A percentile compares a stretch with the other conserved stretches of the same genome.
These are phyloP conservation scores for Nebria salina DNA, from an alignment of 2,888 invertebrate species.

Conservation along the genomic window DNA sequence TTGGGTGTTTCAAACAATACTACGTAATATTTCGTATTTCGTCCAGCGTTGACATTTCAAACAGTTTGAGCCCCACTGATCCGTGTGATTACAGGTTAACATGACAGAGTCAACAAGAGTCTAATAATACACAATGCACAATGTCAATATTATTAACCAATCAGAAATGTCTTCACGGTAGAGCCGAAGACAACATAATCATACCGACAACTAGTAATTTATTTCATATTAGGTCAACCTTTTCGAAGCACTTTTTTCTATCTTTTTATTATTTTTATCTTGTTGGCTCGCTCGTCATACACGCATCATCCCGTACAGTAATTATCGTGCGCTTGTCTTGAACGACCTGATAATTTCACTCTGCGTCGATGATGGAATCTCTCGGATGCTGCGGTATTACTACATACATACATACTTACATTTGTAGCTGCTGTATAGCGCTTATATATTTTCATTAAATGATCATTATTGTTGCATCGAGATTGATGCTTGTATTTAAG, in stretches of 20 bases:
- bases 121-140: slow-evolving; percentile 62
- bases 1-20: not conserved
- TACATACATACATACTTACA: too few relatives aligned
- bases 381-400: not conserved
- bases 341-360: slow-evolving; percentile 1
- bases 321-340: not conserved
- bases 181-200: slow-evolving; percentile 63
- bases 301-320: not conserved
- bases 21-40: not conserved
- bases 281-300: not conserved
- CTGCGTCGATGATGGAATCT: not conserved
- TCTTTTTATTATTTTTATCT: not conserved
- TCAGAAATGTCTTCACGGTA: slow-evolving; percentile 63
- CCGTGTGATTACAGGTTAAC: slow-evolving; percentile 50
- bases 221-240: slow-evolving; percentile 59
- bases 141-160: slow-evolving; percentile 65
- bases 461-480: not conserved
- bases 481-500: slow-evolving; percentile 1
- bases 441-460: not conserved
- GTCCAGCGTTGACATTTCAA: not conserved
- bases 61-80: slow-evolving; percentile 37
- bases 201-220: slow-evolving; percentile 59
- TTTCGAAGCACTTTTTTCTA: not conserved
- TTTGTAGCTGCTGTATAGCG: not conserved
- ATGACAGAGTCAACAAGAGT: slow-evolving; percentile 55